Percentiles rank a stretch among this genome's conserved stretches.
These are phyloP conservation scores for Neodiprion virginianus DNA, from an alignment of 1,140 invertebrate genomes.

Conservation along the genomic window DNA sequence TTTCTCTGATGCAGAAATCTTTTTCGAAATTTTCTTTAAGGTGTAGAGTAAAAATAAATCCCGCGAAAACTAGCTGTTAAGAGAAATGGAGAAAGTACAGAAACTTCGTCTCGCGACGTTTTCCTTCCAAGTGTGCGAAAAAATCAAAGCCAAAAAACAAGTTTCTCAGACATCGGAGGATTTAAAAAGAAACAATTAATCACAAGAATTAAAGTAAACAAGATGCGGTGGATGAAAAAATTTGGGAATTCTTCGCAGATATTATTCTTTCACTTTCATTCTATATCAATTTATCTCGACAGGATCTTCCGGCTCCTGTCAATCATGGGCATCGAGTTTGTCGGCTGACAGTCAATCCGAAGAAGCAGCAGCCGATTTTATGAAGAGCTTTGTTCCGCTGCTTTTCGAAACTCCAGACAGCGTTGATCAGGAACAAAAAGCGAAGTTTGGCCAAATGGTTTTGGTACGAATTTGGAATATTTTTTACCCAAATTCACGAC, in stretches of 20 bases:
- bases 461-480: constrained; percentile 51
- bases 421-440: constrained; percentile 71
- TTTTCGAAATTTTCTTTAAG: constrained; percentile 10
- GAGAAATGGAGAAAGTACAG: constrained; percentile 29
- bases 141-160: no score
- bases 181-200: no score
- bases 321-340: constrained; percentile 76
- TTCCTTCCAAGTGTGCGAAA: no score
- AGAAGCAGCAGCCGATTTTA: constrained; percentile 73
- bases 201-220: no score
- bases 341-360: constrained; percentile 76
- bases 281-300: constrained; percentile 35
- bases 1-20: not conserved
- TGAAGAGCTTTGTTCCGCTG: constrained; percentile 75
- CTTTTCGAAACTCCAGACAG: constrained; percentile 67
- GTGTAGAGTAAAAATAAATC: not conserved
- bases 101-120: no score
- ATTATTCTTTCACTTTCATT: constrained; percentile 1
- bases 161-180: no score
- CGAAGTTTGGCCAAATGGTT: constrained; percentile 70
- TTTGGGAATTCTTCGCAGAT: not conserved
- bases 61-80: constrained; percentile 7
- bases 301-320: constrained; percentile 73
- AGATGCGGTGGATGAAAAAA: no score
- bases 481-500: constrained; percentile 8